These are phyloP conservation scores for Gila orcuttii DNA, from an alignment of 2,113 vertebrate species.

Conservation along the genomic window DNA sequence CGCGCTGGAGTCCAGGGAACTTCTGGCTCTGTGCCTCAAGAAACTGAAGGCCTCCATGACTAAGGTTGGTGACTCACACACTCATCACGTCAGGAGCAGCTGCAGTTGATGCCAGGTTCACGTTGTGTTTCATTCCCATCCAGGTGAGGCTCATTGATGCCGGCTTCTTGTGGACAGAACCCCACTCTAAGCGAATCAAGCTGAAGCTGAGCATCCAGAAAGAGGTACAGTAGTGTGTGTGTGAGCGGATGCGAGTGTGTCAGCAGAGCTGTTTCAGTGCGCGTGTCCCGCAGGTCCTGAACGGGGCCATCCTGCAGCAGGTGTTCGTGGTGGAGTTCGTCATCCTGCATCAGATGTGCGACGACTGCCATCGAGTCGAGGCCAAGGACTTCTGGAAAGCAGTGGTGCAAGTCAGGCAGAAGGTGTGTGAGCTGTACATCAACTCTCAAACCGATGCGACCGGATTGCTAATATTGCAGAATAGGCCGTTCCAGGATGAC, in stretches of 20 bases:
- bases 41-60: slow-evolving; percentile 87
- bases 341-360: slow-evolving; percentile 92
- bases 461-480: too few species aligned
- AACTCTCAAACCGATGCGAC: too few species aligned
- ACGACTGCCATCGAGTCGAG: slow-evolving; percentile 95
- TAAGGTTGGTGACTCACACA: slow-evolving; percentile 65
- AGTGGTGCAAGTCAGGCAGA: slow-evolving; percentile 94
- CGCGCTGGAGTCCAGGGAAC: slow-evolving; percentile 92
- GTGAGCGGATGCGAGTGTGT: too few species aligned
- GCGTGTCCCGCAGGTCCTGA: slow-evolving; percentile 84
- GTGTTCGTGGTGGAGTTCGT: slow-evolving; percentile 93
- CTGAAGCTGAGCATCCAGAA: slow-evolving; percentile 96
- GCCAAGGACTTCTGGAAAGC: slow-evolving; percentile 99
- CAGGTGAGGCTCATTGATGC: slow-evolving; percentile 96
- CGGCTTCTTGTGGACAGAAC: slow-evolving; percentile 96
- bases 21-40: slow-evolving; percentile 94
- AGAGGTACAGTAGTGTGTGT: slow-evolving; percentile 77
- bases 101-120: neutral
- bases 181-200: slow-evolving; percentile 97
- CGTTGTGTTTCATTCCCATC: neutral
- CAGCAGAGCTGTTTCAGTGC: neutral
- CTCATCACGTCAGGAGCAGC: rapidly evolving
- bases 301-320: slow-evolving; percentile 95
- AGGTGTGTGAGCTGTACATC: slow-evolving; percentile 72
- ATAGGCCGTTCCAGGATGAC: too few species aligned